Conservation (phyloP, 1,140 invertebrate species). For the Hypothenemus hampei region DNA sequence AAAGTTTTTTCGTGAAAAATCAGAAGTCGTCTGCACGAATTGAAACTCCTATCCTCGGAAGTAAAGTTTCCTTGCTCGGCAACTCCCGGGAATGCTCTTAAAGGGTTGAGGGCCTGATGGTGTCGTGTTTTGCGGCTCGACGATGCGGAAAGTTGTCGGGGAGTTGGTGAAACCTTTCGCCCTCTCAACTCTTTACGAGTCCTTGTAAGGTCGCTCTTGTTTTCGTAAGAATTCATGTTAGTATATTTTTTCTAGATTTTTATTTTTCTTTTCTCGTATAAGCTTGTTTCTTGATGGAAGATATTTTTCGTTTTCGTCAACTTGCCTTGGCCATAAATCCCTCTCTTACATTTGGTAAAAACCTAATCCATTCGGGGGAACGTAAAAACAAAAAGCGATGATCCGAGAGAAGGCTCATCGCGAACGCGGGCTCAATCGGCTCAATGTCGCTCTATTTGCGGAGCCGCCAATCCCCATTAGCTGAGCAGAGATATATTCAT, state of each 20-base stretch:
- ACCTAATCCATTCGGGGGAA: slow-evolving; percentile 10
- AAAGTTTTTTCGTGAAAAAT: too few relatives aligned
- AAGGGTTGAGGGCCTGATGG: slow-evolving; percentile 16
- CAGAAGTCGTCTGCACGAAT: slow-evolving; percentile 5
- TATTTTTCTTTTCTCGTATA: too few relatives aligned
- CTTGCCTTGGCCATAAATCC: slow-evolving; percentile 11
- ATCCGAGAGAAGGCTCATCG: slow-evolving; percentile 24
- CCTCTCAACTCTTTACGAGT: slow-evolving; percentile 23
- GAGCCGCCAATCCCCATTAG: slow-evolving; percentile 46
- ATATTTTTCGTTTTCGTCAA: too few relatives aligned
- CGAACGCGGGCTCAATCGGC: slow-evolving; percentile 32
- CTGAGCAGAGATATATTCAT: slow-evolving; percentile 34
- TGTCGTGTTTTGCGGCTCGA: slow-evolving; percentile 21
- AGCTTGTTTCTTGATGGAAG: too few relatives aligned
- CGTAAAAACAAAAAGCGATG: slow-evolving; percentile 25
- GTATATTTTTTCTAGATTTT: too few relatives aligned
- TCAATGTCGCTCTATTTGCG: slow-evolving; percentile 46
- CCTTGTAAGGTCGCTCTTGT: too few relatives aligned
- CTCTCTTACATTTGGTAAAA: slow-evolving; percentile 22
- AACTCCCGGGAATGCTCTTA: slow-evolving; percentile 9
- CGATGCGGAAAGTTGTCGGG: slow-evolving; percentile 19
- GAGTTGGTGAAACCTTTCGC: slow-evolving; percentile 20
- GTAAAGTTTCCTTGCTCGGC: background rate
- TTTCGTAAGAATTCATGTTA: too few relatives aligned
- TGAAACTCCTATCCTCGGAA: background rate